Evolutionary conservation across 2,113 vertebrate species (phyloP).

Genomic region (Chascanopsetta lugubris): DNA sequence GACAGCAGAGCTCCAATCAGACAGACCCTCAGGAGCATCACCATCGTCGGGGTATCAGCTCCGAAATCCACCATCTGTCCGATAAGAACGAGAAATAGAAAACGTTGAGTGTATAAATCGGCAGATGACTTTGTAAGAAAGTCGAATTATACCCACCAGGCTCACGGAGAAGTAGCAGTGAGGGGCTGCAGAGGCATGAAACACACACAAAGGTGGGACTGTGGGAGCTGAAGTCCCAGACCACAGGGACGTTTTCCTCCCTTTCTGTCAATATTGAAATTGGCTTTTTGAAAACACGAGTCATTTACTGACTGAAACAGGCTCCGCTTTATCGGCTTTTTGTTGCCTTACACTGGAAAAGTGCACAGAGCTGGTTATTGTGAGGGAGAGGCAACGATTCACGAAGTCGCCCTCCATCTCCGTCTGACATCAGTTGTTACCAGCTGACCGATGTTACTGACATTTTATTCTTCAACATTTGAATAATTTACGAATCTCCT

Average conservation of each 20-base stretch:
- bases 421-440: neutral
- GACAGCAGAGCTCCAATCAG: slow-evolving; percentile 35
- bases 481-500: neutral
- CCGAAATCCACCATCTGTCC: slow-evolving; percentile 17
- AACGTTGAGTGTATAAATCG: neutral
- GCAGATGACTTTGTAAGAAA: neutral
- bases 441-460: neutral
- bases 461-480: neutral
- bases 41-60: slow-evolving; percentile 16
- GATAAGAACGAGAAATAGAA: neutral
- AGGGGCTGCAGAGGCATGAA: slow-evolving; percentile 12
- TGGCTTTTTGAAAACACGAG: slow-evolving; percentile 57
- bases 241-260: slow-evolving; percentile 51
- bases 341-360: slow-evolving; percentile 23
- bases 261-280: slow-evolving; percentile 76
- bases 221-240: slow-evolving; percentile 31
- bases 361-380: slow-evolving; percentile 12
- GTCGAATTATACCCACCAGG: slow-evolving; percentile 39
- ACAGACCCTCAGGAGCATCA: slow-evolving; percentile 32
- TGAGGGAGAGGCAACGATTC: neutral
- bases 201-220: slow-evolving; percentile 70
- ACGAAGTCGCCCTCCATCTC: slow-evolving; percentile 3
- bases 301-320: slow-evolving; percentile 43
- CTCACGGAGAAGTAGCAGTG: slow-evolving; percentile 16
- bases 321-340: slow-evolving; percentile 21